Base-by-base conservation (phyloP, 2,888 invertebrate species). In the Eilema sororculum region DNA sequence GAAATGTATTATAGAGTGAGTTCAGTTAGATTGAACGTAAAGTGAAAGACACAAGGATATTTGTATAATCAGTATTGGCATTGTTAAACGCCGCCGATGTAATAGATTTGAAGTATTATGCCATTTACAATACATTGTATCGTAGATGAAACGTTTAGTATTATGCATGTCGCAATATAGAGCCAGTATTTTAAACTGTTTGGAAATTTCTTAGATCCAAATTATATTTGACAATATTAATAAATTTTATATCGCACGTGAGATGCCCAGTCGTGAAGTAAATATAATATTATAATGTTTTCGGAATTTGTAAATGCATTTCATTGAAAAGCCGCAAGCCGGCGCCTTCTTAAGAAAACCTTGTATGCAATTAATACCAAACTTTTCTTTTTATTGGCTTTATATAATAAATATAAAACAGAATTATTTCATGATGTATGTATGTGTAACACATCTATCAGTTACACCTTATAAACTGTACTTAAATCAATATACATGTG, bases 111-210 rank as follows among this genome's bases (percentile, higher is more conserved):
- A 28, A 25, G n/a, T 41, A 24, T 41, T 28, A 57, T 56, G 46
- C 64, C 46, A 33, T 65, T 58, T 58, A 58, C 20, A 37, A 37
- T 58, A 56, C 52, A 20, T 12, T 59, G n/a, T 58, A 59, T 24
- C 58, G 58, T 66, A 68, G 10, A 37, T 41, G 65, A 66, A 58
- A 68, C 64, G 9, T 64, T n/a, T 65, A 76, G 81, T 81, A 79
- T 79, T 78, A 78, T 46, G 60, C 65, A 24, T 37, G 67, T 78
- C 73, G 73, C 74, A 81, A 81, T 76, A 80, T 68, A 69, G 62
- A 63, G 52, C 16, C 80, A 79, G 80, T 78, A 79, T 80, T 79
- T 28, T 69, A 63, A 61, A 59, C 58, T 59, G 5, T 68, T 64
- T 59, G 63, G 28, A 68, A 59, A 22, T 58, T 22, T 41, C 25